These are phyloP conservation scores for Acrocephalus kingi DNA, from an alignment of 2,113 vertebrate genomes.

Conservation along the genomic window DNA sequence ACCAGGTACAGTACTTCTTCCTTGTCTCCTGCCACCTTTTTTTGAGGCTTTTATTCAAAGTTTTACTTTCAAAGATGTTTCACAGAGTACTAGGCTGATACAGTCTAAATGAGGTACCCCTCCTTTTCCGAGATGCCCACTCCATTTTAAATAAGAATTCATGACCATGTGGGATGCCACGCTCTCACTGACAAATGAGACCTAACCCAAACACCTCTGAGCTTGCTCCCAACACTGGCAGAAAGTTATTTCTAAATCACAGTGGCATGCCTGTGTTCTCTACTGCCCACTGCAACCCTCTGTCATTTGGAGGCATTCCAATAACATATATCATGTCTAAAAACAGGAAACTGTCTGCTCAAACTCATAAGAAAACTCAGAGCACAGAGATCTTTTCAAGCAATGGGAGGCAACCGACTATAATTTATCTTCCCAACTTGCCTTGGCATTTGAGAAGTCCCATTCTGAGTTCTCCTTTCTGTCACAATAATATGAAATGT, in stretches of 20 bases:
- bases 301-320: neutral
- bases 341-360: neutral
- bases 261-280: neutral
- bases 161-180: neutral
- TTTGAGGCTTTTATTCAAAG: neutral
- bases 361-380: neutral
- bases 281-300: neutral
- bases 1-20: neutral
- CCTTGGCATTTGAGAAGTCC: neutral
- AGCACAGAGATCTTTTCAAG: neutral
- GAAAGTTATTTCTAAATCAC: slow-evolving; percentile 6
- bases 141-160: neutral
- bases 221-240: neutral
- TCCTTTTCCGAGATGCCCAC: neutral
- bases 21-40: neutral
- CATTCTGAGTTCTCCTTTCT: neutral
- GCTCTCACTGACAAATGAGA: neutral
- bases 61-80: neutral
- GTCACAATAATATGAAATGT: neutral
- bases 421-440: neutral
- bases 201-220: neutral
- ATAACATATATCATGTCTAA: neutral
- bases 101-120: neutral
- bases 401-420: neutral
- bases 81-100: neutral